phyloP scores from a whole-genome alignment of 2,888 invertebrate species.

The Sarcophaga rosellei region DNA sequence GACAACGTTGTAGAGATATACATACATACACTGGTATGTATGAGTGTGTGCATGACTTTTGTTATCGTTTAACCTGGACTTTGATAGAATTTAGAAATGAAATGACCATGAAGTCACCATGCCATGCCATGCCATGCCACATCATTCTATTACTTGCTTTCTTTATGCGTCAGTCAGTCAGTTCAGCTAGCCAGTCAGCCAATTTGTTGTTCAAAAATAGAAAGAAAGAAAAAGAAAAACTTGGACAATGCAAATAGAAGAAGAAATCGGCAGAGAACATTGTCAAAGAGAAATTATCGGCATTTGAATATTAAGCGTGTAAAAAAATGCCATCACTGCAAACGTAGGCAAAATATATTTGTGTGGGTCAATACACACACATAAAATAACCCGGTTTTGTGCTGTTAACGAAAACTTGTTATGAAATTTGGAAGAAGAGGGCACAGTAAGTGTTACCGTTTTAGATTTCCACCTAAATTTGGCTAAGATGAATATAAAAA shows the following conservation, averaged over 20 bases:
- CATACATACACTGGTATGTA: background rate
- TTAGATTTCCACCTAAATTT: background rate
- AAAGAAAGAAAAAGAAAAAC: slow-evolving; percentile 11
- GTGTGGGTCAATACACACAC: too few relatives aligned
- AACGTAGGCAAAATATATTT: background rate
- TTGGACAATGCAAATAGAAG: background rate
- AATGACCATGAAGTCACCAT: slow-evolving; percentile 61
- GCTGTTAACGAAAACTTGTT: too few relatives aligned
- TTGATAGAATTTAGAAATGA: slow-evolving; percentile 61
- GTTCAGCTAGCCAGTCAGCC: slow-evolving; percentile 60
- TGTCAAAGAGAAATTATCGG: slow-evolving; percentile 61
- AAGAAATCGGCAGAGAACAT: slow-evolving; percentile 8
- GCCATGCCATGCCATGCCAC: slow-evolving; percentile 12
- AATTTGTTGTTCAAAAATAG: slow-evolving; percentile 43
- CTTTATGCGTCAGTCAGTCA: background rate
- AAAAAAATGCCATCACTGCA: slow-evolving; percentile 20
- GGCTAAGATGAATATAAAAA: too few relatives aligned
- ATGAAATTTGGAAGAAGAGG: background rate
- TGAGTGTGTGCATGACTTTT: slow-evolving; percentile 29
- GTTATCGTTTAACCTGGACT: slow-evolving; percentile 55
- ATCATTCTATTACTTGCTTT: too few relatives aligned
- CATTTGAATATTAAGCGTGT: slow-evolving; percentile 57
- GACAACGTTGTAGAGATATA: background rate
- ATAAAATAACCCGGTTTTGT: too few relatives aligned
- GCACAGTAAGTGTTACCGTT: background rate